Percentiles rank a stretch among this genome's conserved stretches.
These are phyloP conservation scores for Nematolebias whitei DNA, from an alignment of 2,113 vertebrate species.

Conservation along the genomic window DNA sequence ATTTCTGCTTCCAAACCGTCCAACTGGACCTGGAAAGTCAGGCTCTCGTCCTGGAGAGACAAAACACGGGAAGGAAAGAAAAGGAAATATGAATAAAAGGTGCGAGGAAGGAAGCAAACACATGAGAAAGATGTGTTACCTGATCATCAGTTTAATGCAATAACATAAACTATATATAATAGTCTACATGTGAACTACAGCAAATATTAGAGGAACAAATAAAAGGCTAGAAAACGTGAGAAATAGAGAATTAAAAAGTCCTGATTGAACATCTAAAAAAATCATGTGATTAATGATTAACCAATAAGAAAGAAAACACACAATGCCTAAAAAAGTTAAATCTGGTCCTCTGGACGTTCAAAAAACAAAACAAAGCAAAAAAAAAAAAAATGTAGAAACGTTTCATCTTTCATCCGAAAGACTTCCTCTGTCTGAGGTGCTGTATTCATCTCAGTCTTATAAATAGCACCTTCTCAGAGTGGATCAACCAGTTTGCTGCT, in stretches of 20 bases:
- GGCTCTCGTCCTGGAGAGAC: slow-evolving; percentile 82
- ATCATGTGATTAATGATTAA: background rate
- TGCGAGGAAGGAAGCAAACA: background rate
- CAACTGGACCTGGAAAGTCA: slow-evolving; percentile 81
- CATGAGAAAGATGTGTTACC: background rate
- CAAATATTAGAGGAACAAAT: background rate
- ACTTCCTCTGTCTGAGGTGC: too few relatives aligned
- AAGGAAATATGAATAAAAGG: background rate
- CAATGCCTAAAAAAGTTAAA: too few relatives aligned
- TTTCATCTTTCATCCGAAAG: too few relatives aligned
- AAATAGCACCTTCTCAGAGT: too few relatives aligned
- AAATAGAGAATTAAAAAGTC: background rate
- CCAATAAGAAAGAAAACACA: background rate
- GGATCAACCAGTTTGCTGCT: too few relatives aligned
- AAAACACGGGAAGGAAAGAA: too few relatives aligned
- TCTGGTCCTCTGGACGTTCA: too few relatives aligned
- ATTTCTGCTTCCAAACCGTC: slow-evolving; percentile 82
- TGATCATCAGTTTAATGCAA: background rate
- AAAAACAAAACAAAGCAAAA: too few relatives aligned
- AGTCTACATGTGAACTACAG: background rate
- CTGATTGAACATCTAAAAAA: background rate
- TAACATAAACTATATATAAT: background rate
- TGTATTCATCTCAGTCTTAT: too few relatives aligned
- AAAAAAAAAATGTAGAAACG: too few relatives aligned
- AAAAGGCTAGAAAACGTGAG: background rate